Base-by-base conservation (phyloP, 2,113 vertebrate genomes). In the Asarcornis scutulata region DNA sequence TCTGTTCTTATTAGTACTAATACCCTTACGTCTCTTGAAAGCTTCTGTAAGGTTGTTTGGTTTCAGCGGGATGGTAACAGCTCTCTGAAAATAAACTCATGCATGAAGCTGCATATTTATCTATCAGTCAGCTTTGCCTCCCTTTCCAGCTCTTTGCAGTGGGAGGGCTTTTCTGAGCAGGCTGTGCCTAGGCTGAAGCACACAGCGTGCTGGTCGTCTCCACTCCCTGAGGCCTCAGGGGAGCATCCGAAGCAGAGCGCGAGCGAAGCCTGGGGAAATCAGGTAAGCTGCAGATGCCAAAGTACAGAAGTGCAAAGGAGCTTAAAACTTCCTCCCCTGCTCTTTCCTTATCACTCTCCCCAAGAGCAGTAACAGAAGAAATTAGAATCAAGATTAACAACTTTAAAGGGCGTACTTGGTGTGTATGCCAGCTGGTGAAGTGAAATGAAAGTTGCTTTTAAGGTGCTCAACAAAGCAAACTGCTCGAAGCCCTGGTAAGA, bases 171-270 rank as follows among this genome's bases (percentile, higher is more conserved):
- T 77, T 20, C 50, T 56, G 77, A 40, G 60, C 72, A 36, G 48
- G 55, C 18, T 81, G 32, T 20, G 42, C 6, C 31, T 4, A 11
- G 52, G 56, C 58, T 56, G 69, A 29, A 62, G 42, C 38, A 14
- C 66, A 52, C 8, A 11, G 10, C 1, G 3, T 31, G 25, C 27
- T 58, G 67, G 32, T 42, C 17, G 42, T 17, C 44, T 59, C 34
- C 21, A 1, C 13, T 82, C 48, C 42, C 40, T 0, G 1, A 32
- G 38, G 46, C 29, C 38, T 46, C 0, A 1, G 68, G 53, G 72
- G 64, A 83, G 27, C 1, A 0, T 13, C 26, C 78, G 59, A 14
- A 89, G 53, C 42, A 60, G 55, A 63, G 38, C 0, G 2, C 42
- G 42, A 72, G 34, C 13, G 1, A 76, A 86, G 29, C 67, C 48